A percentile compares a stretch with the other conserved stretches of the same genome.
These are phyloP conservation scores for Diarsia mendica DNA, from an alignment of 2,888 invertebrate species.

Conservation along the genomic window DNA sequence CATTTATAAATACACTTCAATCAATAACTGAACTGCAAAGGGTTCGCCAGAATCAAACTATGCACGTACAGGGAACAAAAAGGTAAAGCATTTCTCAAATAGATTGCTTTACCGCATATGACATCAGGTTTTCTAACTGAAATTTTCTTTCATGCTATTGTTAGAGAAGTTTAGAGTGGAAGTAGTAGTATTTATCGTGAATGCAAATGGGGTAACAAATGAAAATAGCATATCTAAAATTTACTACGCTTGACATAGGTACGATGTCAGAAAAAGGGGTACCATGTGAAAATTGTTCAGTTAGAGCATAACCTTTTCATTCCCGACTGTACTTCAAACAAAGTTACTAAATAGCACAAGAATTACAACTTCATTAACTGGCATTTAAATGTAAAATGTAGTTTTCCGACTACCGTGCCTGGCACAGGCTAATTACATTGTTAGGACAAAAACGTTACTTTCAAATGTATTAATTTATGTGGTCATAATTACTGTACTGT, in stretches of 20 bases:
- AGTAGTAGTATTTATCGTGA: not conserved
- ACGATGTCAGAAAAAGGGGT: not conserved
- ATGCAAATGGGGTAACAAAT: not conserved
- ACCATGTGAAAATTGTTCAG: not conserved
- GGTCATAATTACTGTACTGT: conserved; percentile 29
- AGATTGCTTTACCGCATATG: not conserved
- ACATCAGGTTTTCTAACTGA: not conserved
- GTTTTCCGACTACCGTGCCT: conserved; percentile 57
- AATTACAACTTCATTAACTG: conserved; percentile 56
- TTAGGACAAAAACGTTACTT: conserved; percentile 54
- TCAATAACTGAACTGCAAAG: conserved; percentile 44
- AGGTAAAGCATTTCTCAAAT: not conserved
- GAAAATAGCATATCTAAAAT: not conserved
- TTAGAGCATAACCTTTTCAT: not conserved
- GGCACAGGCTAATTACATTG: conserved; percentile 49
- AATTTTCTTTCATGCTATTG: not conserved
- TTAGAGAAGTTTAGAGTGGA: not conserved
- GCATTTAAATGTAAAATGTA: conserved; percentile 56
- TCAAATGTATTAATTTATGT: conserved; percentile 50
- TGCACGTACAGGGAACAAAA: conserved; percentile 1
- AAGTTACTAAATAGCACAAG: conserved; percentile 29
- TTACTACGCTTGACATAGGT: not conserved
- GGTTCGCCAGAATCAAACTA: conserved; percentile 5
- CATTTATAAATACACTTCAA: conserved; percentile 53
- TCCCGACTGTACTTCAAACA: conserved; percentile 2